These are phyloP conservation scores for Eilema depressum DNA, from an alignment of 2,888 invertebrate species.

Conservation along the genomic window DNA sequence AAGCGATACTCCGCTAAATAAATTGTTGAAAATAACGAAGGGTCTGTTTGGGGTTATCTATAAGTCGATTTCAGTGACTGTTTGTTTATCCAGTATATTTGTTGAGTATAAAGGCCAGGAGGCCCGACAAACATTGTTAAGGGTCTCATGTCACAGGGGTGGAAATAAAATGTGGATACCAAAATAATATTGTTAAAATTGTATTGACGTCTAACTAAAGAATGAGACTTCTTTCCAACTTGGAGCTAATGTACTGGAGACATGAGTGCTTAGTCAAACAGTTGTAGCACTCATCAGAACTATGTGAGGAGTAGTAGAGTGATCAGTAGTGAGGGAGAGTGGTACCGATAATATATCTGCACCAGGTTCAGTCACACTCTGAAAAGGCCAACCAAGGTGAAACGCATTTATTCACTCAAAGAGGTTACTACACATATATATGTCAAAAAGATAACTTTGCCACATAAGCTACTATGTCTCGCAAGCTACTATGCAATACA, in stretches of 20 bases:
- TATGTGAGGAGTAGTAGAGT: too few species aligned
- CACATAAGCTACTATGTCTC: too few species aligned
- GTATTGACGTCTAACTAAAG: not conserved
- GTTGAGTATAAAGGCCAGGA: slow-evolving; percentile 21
- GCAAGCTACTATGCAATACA: too few species aligned
- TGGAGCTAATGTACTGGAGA: not conserved
- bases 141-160: slow-evolving; percentile 19
- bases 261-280: not conserved
- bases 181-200: slow-evolving; percentile 3
- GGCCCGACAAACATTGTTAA: slow-evolving; percentile 39
- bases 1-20: slow-evolving; percentile 24
- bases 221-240: not conserved
- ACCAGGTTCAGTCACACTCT: too few species aligned
- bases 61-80: slow-evolving; percentile 41
- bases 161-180: slow-evolving; percentile 1
- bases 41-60: slow-evolving; percentile 27
- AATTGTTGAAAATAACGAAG: slow-evolving; percentile 35
- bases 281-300: too few species aligned
- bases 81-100: slow-evolving; percentile 40
- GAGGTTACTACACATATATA: too few species aligned
- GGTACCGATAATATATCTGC: too few species aligned
- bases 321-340: too few species aligned
- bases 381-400: too few species aligned
- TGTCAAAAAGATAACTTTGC: too few species aligned
- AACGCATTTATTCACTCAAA: too few species aligned